Evolutionary conservation across 2,888 invertebrate species (phyloP).

Genomic region (Gymnocheta viridis): DNA sequence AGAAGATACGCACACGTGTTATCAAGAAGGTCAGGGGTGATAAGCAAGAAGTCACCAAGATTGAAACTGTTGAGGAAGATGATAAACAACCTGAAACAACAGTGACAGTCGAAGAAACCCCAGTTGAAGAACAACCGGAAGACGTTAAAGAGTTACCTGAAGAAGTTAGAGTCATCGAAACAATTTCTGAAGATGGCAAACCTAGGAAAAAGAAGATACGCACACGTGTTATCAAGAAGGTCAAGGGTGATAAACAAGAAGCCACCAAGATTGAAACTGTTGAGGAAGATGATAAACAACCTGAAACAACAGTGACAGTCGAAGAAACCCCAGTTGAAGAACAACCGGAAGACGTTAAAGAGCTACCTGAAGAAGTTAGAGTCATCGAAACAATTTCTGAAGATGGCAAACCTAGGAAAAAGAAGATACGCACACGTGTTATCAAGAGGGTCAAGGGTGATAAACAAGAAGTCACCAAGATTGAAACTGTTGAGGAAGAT

Average conservation of each 20-base stretch:
- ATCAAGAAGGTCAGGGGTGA: conserved; percentile 22
- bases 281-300: conserved; percentile 22
- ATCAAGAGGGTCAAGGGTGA: conserved; percentile 23
- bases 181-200: conserved; percentile 3
- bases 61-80: conserved; percentile 28
- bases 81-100: conserved; percentile 19
- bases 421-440: conserved; percentile 17
- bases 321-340: not conserved
- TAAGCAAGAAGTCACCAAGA: conserved; percentile 28
- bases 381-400: not conserved
- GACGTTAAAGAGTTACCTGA: conserved; percentile 1
- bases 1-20: conserved; percentile 13
- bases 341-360: not conserved
- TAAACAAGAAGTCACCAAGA: conserved; percentile 28
- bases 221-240: conserved; percentile 16
- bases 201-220: conserved; percentile 16
- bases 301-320: conserved; percentile 22
- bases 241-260: conserved; percentile 30
- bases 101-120: conserved; percentile 2
- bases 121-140: not conserved
- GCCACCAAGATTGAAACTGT: conserved; percentile 27
- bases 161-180: conserved; percentile 5
- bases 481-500: conserved; percentile 36
- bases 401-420: conserved; percentile 8
- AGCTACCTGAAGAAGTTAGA: conserved; percentile 9